Conservation (phyloP, 2,888 invertebrate genomes). For the Drosophila maculinotata region DNA sequence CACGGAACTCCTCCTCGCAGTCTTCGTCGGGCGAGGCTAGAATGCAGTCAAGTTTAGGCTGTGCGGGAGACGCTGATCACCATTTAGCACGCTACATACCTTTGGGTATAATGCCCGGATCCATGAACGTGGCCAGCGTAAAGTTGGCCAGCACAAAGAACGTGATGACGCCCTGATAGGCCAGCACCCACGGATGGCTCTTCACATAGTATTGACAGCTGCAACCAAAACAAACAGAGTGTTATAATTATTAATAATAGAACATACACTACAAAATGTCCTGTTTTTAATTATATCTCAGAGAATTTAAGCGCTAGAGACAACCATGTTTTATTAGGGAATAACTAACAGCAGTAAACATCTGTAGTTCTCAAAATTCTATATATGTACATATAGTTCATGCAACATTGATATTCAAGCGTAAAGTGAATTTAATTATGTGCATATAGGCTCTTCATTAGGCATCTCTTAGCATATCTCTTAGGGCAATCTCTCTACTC, state of each 20-base stretch:
- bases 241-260: slow-evolving; percentile 1
- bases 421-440: not conserved
- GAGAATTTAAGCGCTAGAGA: no score
- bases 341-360: no score
- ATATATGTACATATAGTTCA: no score
- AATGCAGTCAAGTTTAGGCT: slow-evolving; percentile 77
- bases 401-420: no score
- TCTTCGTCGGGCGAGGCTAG: slow-evolving; percentile 98
- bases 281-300: no score
- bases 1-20: slow-evolving; percentile 98
- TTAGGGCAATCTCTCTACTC: no score
- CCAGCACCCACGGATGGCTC: slow-evolving; percentile 94
- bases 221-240: slow-evolving; percentile 48
- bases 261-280: no score
- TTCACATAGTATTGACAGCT: slow-evolving; percentile 95
- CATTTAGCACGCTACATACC: slow-evolving; percentile 87
- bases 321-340: no score
- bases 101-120: slow-evolving; percentile 99
- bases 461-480: no score
- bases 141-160: slow-evolving; percentile 99
- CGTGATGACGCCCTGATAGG: slow-evolving; percentile 96
- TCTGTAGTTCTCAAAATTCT: no score
- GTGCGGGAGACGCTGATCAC: slow-evolving; percentile 49
- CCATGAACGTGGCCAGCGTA: slow-evolving; percentile 99
- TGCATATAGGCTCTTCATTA: no score